phyloP scores from a whole-genome alignment of 2,797 vertebrate species.

The Pempheris klunzingeri region DNA sequence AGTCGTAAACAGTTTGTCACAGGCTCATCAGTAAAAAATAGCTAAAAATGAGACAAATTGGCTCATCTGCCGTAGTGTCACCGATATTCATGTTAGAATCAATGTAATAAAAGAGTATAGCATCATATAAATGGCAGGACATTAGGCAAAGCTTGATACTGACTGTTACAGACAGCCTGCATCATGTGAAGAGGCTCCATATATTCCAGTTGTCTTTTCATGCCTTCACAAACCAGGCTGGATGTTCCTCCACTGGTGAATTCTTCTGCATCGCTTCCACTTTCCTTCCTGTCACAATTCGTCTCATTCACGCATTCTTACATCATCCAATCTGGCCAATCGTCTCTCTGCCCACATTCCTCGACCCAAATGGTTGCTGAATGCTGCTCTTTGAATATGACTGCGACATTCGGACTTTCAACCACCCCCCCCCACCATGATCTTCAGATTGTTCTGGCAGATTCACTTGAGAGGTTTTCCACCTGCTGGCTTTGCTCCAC shows the following conservation, averaged over 20 bases:
- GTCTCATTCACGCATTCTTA: conserved; percentile 7
- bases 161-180: not conserved
- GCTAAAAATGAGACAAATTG: conserved; percentile 14
- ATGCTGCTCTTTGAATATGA: conserved; percentile 7
- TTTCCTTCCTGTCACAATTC: not conserved
- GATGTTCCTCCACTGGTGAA: not conserved
- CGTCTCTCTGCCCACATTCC: not conserved
- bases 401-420: not conserved
- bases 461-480: conserved; percentile 1
- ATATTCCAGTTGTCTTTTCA: not conserved
- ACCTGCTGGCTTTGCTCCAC: not conserved
- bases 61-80: conserved; percentile 2
- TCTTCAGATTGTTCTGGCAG: not conserved
- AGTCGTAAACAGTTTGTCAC: conserved; percentile 49
- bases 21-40: conserved; percentile 28
- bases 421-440: not conserved
- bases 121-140: not conserved
- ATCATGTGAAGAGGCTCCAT: not conserved
- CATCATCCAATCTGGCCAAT: not conserved
- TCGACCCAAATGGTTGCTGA: not conserved
- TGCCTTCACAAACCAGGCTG: not conserved
- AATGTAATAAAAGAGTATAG: not conserved
- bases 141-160: not conserved
- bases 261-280: not conserved
- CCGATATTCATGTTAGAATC: not conserved